These are phyloP conservation scores for Psittacula derbiana DNA, from an alignment of 2,797 vertebrate genomes.

Conservation along the genomic window DNA sequence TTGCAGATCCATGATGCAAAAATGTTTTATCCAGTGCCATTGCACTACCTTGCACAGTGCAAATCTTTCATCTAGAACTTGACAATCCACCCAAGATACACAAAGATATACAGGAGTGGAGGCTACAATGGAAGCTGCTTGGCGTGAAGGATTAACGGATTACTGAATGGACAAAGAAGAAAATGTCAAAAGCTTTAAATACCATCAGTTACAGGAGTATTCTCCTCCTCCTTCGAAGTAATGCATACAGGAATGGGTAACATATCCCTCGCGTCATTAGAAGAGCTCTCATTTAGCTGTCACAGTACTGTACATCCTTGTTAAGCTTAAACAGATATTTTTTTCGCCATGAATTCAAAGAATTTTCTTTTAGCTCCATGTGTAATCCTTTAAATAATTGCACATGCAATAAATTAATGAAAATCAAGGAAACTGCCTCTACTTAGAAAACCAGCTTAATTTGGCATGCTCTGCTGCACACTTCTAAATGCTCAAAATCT, in stretches of 20 bases:
- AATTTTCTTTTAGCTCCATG: constrained; percentile 15
- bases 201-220: neutral
- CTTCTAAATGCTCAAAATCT: constrained; percentile 23
- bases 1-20: neutral
- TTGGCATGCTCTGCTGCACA: constrained; percentile 41
- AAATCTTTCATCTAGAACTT: neutral
- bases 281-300: neutral
- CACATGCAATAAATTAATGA: constrained; percentile 61
- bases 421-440: constrained; percentile 51
- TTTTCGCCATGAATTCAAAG: neutral
- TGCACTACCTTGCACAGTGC: neutral
- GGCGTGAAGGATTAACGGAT: neutral
- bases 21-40: neutral
- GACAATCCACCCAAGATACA: neutral
- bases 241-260: neutral
- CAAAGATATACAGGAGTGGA: neutral
- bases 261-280: neutral
- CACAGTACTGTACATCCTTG: neutral
- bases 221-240: neutral
- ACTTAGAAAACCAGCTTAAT: constrained; percentile 60
- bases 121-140: neutral
- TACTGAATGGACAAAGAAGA: neutral
- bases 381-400: constrained; percentile 59
- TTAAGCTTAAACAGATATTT: neutral
- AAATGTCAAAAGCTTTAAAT: neutral